Base-by-base conservation (phyloP, 2,113 vertebrate species). In the Acinonyx jubatus region DNA sequence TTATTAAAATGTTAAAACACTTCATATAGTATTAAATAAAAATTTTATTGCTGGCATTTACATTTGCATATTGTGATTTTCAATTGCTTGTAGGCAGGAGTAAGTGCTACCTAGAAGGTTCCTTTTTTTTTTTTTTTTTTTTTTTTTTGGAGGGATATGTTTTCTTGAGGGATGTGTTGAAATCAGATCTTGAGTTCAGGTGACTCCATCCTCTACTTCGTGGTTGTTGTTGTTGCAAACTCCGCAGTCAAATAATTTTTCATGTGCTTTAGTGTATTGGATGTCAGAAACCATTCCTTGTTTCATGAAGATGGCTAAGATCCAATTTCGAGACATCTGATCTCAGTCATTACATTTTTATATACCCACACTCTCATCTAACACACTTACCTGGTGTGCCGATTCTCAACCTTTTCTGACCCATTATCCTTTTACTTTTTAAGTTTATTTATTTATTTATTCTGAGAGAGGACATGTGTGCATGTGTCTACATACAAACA, bases 1-100 rank as follows among this genome's bases (percentile, higher is more conserved):
- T 74, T 89, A 81, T 89, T 89, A 91, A 76, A 92, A 82, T 66
- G 63, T 86, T 82, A 97, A 95, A 36, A 68, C 69, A 23, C 19
- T 12, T 94, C 11, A 65, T 25, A 81, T 36, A 15, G 0, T 85
- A 84, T 36, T 91, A 36, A 78, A 61, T 66, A 48, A 82, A 85
- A 45, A 36, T 74, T 71, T 36, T 83, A 57, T 83, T 94, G 48
- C 21, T 90, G 0, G 68, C 12, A 65, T 69, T 38, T 38, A 45
- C 0, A 69, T 68, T 91, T 68, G 9, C 11, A 9, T 71, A 76
- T 69, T 81, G 33, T 2, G 88, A 2, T 76, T 83, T 11, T 69
- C 57, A 69, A 38, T 3, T 29, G 15, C 25, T 68, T 1, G 68
- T 3, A 33, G 27, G 5, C n/a, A 71, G 78, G 48, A n/a, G 57